Evolutionary conservation across 1,140 invertebrate genomes (phyloP), one percentile per base, ranked within the genome.

Genomic region (Heliothis virescens): DNA sequence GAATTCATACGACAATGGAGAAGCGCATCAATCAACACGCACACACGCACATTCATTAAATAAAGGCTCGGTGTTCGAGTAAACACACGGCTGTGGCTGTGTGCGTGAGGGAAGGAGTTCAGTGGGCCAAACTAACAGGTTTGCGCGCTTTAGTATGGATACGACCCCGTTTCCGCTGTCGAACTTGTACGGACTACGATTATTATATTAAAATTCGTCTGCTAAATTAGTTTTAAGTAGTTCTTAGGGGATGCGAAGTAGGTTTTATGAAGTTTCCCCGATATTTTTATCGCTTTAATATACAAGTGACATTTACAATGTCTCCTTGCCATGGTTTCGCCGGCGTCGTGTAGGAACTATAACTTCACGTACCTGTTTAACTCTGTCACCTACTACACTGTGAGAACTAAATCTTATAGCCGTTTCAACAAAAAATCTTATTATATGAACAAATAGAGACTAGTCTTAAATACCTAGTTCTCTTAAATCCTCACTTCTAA

Each of bases 91-190:
- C 10, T 21, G 16, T 55, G 26, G 41, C 26, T 80, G 72, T 83
- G 83, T 83, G 83, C 21, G 84, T 82, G 72, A 57, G 50, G 72
- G 78, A 83, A 82, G 83, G 82, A 84, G 84, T 80, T 86, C 84
- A 85, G 83, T 88, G 83, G 87, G 84, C 80, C 87, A 86, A 15
- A 52, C 52, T 55, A 83, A 86, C 87, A 83, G 87, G 86, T 88
- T 88, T 59, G 59, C 62, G 76, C 74, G 48, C 48, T 72, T 29
- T 50, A 34, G 29, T 34, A 63, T 62, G 29, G 50, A 82, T 80
- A 65, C 80, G 85, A 82, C 85, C 83, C 63, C 82, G 79, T 86
- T 87, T 81, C 77, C 21, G 75, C 60, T 41, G 47, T 12, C 60
- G 50, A 83, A 79, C 16, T 82, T 67, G 41, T 12, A 48, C 50